phyloP scores from a whole-genome alignment of 2,113 vertebrate species.

The Bubo blakistoni region DNA sequence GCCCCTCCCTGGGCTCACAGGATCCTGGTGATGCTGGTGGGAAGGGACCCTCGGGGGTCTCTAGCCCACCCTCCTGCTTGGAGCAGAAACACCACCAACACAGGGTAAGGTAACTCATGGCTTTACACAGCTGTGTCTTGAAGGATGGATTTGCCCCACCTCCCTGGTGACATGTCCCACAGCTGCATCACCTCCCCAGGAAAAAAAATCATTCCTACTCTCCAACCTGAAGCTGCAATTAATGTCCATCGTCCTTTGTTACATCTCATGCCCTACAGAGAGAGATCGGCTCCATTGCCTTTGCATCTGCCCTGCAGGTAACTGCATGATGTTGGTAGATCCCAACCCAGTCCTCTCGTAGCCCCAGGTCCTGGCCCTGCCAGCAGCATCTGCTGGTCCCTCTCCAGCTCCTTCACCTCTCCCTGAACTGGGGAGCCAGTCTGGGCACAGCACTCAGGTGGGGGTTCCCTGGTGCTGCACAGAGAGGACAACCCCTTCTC shows the following conservation, averaged over 20 bases:
- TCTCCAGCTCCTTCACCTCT: not conserved
- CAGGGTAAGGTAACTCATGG: not conserved
- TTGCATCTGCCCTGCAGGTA: not conserved
- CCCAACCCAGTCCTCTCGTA: not conserved
- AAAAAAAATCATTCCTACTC: rapidly evolving
- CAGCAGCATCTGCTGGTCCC: not conserved
- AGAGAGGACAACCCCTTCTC: too few species aligned
- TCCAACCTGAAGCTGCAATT: not conserved
- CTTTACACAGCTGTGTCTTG: not conserved
- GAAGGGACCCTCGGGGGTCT: not conserved
- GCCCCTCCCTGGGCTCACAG: rapidly evolving
- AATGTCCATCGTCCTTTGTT: not conserved
- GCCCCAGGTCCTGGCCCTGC: not conserved
- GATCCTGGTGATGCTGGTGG: not conserved
- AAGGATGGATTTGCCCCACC: not conserved
- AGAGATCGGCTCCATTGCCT: rapidly evolving
- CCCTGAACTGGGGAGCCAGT: not conserved
- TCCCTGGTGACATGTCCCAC: not conserved
- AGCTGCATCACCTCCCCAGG: not conserved
- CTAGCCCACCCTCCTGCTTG: not conserved
- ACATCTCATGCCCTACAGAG: rapidly evolving
- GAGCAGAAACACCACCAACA: not conserved
- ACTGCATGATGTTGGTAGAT: not conserved
- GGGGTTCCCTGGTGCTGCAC: not conserved
- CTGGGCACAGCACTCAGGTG: not conserved